Base-by-base conservation (phyloP, 2,113 vertebrate genomes). In the Phoxinus phoxinus region DNA sequence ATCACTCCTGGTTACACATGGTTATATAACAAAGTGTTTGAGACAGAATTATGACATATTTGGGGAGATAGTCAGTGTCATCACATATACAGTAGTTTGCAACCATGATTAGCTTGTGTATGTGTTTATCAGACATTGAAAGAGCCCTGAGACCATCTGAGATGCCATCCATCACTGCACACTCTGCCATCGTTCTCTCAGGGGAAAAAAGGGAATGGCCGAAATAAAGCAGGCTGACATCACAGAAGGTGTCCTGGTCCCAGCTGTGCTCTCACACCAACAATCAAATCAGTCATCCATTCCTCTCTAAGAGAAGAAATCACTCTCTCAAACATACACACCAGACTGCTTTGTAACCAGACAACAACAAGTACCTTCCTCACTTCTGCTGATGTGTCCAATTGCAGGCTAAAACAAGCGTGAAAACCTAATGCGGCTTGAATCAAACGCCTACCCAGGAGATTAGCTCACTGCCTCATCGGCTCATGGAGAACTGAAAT, bases 371-470 rank as follows among this genome's bases (percentile, higher is more conserved):
- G 58, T 58, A n/a, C 27, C 58, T 32, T 72, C 23, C 37, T 73
- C 76, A 80, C 63, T 32, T 85, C 46, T 59, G 56, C 61, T 53
- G 71, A 46, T 63, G 72, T 61, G 56, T 69, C 79, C 65, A 79
- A 83, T 84, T 73, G 79, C n/a, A 75, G 48, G 32, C 19, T 44
- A 88, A 71, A 83, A 73, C 30, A 63, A 78, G 72, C 67, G n/a
- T 63, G 84, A 78, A 74, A 81, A 82, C 17, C 72, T 21, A 59
- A 67, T 15, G 23, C 11, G 37, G 46, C 48, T 37, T 53, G 59
- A 72, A 58, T 48, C 25, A 23, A 75, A 75, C 5, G 25, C 21
- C 27, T 74, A 75, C 35, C 37, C 25, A 12, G n/a, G 15, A 37
- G 11, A 56, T 53, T 65, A 74, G 27, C 35, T 13, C 30, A 56